phyloP scores from a whole-genome alignment of 2,797 vertebrate species.

The Schizothorax lantsangensis region DNA sequence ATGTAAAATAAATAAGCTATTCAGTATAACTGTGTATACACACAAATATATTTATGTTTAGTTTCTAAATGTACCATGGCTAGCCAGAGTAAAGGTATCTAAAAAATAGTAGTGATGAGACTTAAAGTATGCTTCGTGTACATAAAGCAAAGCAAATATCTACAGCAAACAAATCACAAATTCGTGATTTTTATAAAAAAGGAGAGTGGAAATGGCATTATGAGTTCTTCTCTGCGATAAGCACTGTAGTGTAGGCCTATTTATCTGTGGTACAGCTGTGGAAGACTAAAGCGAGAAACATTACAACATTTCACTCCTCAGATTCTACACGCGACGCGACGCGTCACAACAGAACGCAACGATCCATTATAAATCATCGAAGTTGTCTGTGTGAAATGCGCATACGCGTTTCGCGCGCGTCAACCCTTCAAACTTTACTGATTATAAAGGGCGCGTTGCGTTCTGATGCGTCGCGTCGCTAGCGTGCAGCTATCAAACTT shows the following conservation, averaged over 20 bases:
- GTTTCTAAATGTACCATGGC: not conserved
- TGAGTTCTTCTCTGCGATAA: not conserved
- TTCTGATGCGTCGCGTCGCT: constrained; percentile 4
- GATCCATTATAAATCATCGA: not conserved
- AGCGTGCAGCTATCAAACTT: constrained; percentile 16
- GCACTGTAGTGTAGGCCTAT: not conserved
- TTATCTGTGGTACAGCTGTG: not conserved
- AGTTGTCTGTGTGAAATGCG: not conserved
- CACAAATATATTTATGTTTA: not conserved
- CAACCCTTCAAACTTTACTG: not conserved
- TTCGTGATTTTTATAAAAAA: not conserved
- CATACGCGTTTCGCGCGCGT: not conserved
- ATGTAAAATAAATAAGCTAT: no score
- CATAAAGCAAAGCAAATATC: not conserved
- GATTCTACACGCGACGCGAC: not conserved
- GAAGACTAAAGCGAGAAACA: not conserved
- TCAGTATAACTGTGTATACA: no score
- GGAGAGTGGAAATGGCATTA: not conserved
- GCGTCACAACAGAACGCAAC: not conserved
- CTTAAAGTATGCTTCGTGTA: not conserved
- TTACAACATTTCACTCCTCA: not conserved
- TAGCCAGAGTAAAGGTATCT: not conserved
- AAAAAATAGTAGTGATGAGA: not conserved
- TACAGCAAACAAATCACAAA: not conserved
- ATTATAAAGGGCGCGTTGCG: constrained; percentile 9